These are phyloP conservation scores for Erinaceus europaeus DNA, from an alignment of 2,113 vertebrate genomes.

Conservation along the genomic window DNA sequence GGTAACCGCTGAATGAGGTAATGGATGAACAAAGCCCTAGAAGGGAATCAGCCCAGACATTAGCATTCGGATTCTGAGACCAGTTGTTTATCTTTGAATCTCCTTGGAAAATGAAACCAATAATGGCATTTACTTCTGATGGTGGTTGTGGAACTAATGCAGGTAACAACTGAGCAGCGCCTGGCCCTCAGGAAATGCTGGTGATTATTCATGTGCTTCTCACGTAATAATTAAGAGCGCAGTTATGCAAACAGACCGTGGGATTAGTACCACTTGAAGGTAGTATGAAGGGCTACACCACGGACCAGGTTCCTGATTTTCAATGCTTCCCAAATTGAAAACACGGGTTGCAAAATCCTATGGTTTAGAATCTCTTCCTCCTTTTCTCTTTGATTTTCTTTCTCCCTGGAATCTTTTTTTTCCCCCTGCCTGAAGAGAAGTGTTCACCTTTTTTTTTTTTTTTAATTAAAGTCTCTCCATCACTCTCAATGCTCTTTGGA, in stretches of 20 bases:
- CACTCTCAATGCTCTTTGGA: neutral
- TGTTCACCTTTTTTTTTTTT: no score
- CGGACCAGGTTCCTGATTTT: conserved; percentile 41
- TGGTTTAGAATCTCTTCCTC: neutral
- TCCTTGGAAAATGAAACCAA: neutral
- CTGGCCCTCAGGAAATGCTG: neutral
- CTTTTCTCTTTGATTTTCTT: neutral
- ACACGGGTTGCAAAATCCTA: conserved; percentile 37
- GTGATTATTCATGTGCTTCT: conserved; percentile 7
- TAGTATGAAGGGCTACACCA: neutral
- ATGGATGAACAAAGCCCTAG: no score
- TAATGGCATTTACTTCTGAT: neutral
- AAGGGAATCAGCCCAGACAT: neutral
- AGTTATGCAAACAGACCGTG: conserved; percentile 17
- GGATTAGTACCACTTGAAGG: conserved; percentile 6
- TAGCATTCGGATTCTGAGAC: neutral
- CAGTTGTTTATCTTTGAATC: neutral
- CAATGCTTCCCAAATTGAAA: conserved; percentile 62
- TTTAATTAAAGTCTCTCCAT: no score
- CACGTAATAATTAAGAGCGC: neutral
- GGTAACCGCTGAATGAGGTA: neutral
- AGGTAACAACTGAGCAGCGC: neutral
- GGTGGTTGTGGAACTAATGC: neutral
- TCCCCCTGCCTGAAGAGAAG: no score
- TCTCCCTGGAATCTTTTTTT: neutral